phyloP scores from a whole-genome alignment of 2,113 vertebrate genomes.

The Pangasianodon gigas region DNA sequence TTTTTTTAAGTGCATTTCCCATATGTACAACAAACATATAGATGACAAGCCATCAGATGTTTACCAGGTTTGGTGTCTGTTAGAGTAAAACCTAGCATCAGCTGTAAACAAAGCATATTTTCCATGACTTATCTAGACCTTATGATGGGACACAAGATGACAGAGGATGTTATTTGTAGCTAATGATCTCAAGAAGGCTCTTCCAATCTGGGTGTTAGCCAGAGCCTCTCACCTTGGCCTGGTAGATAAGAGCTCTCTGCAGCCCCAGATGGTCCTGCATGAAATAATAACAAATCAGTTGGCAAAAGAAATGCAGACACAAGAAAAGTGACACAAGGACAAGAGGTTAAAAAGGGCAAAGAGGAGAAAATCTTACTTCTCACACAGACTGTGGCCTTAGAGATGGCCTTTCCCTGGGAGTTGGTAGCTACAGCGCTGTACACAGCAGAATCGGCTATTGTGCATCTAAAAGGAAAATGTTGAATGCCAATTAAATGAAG shows the following conservation, averaged over 20 bases:
- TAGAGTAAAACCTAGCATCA: conserved; percentile 20
- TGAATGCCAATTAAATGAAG: not conserved
- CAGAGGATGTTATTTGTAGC: conserved; percentile 56
- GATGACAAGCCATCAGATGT: not conserved
- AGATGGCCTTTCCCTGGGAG: conserved; percentile 80
- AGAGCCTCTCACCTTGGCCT: conserved; percentile 70
- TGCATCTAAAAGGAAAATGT: conserved; percentile 72
- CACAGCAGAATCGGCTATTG: conserved; percentile 86
- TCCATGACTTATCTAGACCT: conserved; percentile 59
- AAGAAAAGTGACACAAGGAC: not conserved
- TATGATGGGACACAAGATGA: conserved; percentile 3
- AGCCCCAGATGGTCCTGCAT: conserved; percentile 76
- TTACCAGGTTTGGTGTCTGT: conserved; percentile 28
- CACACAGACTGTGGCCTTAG: conserved; percentile 84
- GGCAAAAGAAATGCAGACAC: not conserved
- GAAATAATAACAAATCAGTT: conserved; percentile 7
- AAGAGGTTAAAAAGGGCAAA: not conserved
- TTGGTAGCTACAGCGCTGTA: conserved; percentile 92
- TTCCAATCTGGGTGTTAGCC: conserved; percentile 34
- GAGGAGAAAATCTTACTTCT: conserved; percentile 77
- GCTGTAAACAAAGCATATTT: conserved; percentile 51
- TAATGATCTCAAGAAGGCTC: conserved; percentile 46
- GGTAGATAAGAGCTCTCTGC: conserved; percentile 75
- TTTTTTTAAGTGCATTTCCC: too few relatives aligned
- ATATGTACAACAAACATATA: not conserved